These are phyloP conservation scores for Pecten maximus DNA, from an alignment of 2,888 invertebrate genomes.

Conservation along the genomic window DNA sequence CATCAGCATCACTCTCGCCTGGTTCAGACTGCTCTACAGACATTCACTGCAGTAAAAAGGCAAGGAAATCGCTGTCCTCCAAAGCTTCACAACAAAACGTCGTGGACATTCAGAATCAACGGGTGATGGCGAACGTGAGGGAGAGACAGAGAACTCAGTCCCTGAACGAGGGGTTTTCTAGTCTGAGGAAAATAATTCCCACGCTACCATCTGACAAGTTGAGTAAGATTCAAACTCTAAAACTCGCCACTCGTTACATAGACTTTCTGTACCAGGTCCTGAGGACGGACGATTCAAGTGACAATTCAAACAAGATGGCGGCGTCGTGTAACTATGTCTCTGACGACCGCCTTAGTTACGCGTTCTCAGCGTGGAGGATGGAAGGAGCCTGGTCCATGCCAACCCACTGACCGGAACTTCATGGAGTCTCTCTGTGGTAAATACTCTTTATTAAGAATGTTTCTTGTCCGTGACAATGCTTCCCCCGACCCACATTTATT, in stretches of 20 bases:
- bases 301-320: slow-evolving; percentile 56
- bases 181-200: slow-evolving; percentile 96
- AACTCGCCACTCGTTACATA: slow-evolving; percentile 96
- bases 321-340: slow-evolving; percentile 87
- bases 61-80: slow-evolving; percentile 69
- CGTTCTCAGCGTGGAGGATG: slow-evolving; percentile 98
- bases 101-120: slow-evolving; percentile 92
- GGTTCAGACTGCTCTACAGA: slow-evolving; percentile 46
- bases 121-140: slow-evolving; percentile 96
- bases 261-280: slow-evolving; percentile 88
- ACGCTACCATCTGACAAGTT: slow-evolving; percentile 98
- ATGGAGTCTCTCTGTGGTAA: not conserved
- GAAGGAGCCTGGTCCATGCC: slow-evolving; percentile 92
- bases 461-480: not conserved
- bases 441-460: too few species aligned
- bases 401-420: slow-evolving; percentile 58
- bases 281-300: slow-evolving; percentile 57
- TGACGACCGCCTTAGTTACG: slow-evolving; percentile 95
- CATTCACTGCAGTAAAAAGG: slow-evolving; percentile 46
- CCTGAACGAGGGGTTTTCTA: slow-evolving; percentile 90
- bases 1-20: slow-evolving; percentile 50
- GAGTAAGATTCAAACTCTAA: slow-evolving; percentile 98
- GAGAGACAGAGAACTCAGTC: slow-evolving; percentile 85
- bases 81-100: slow-evolving; percentile 63
- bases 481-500: not conserved